Percentiles rank a stretch among this genome's conserved stretches.
These are phyloP conservation scores for Onthophagus taurus DNA, from an alignment of 1,140 invertebrate species.

Conservation along the genomic window DNA sequence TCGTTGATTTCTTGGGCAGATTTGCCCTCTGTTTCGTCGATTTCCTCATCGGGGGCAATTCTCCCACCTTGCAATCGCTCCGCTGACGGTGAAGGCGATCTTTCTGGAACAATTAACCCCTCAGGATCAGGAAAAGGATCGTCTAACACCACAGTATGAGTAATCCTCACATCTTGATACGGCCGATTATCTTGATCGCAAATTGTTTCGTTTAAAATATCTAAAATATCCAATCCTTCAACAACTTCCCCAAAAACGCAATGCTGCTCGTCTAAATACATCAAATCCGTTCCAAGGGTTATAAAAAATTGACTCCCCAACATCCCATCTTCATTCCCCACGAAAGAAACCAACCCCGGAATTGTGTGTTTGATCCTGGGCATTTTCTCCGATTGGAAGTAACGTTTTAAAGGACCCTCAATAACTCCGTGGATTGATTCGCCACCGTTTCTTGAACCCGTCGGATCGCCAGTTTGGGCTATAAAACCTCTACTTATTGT, in stretches of 20 bases:
- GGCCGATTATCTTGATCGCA: constrained; percentile 87
- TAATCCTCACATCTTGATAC: constrained; percentile 94
- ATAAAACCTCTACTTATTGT: constrained; percentile 89
- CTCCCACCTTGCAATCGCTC: constrained; percentile 73
- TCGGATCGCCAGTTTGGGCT: constrained; percentile 96
- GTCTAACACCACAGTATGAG: constrained; percentile 92
- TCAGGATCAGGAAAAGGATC: constrained; percentile 91
- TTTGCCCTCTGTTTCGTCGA: constrained; percentile 85
- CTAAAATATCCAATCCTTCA: constrained; percentile 85
- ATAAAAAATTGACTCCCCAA: constrained; percentile 97
- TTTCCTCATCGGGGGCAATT: constrained; percentile 89
- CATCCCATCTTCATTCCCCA: constrained; percentile 87
- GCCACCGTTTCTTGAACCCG: constrained; percentile 82
- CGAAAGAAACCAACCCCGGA: constrained; percentile 76
- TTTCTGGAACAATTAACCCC: constrained; percentile 63
- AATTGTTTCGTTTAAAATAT: constrained; percentile 80
- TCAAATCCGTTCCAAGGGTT: constrained; percentile 79
- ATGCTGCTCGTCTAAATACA: constrained; percentile 88
- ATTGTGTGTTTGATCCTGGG: constrained; percentile 87
- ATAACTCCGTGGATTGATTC: constrained; percentile 77
- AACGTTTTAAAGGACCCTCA: constrained; percentile 80
- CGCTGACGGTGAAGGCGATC: constrained; percentile 79
- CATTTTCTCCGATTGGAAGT: constrained; percentile 83
- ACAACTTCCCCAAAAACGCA: constrained; percentile 95
- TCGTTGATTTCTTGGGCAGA: constrained; percentile 77